Evolutionary conservation across 2,888 invertebrate genomes (phyloP), one percentile per base, ranked within the genome.

Genomic region (Strigamia crassipes): DNA sequence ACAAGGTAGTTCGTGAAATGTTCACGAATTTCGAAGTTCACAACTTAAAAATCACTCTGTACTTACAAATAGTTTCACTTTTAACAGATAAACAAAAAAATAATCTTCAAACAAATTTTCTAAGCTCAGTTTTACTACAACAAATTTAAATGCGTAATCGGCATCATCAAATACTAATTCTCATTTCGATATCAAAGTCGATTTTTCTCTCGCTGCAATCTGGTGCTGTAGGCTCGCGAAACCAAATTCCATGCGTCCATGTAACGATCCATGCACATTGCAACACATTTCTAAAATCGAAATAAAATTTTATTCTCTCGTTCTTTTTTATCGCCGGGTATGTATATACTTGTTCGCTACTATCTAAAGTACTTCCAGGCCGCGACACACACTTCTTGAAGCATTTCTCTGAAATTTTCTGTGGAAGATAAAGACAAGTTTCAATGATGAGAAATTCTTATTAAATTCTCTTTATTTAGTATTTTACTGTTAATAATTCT

Each of bases 261-360:
- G 90, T 96, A 98, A 86, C 98, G 91, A 88, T 98, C 98, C 97
- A 97, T 97, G 88, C 97, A 98, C 95, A 97, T 96, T 0, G 96
- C 95, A 85, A 98, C 92, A 88, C 97, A 98, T 92, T 96, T 97
- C 93, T 97, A 92, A 80, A 90, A 91, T 38, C 80, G 13, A 78
- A 81, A 21, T 78, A 56, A 82, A 23, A 73, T 15, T 27, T 27
- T 27, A 27, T 27, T 27, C 27, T 27, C 27, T 27, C 1, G 27
- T 27, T 27, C 1, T 1, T 18, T 61, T 61, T 61, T 61, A 23
- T 61, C 9, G 27, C 27, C 1, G 27, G 27, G 27, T 61, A 56
- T 27, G 80, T 79, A 85, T 85, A 87, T 87, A 93, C 93, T 89
- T 92, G 92, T 91, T 96, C 96, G 0, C 95, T 94, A 87, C 92